Base-by-base conservation (phyloP, 2,797 vertebrate genomes). In the Trachops cirrhosus region DNA sequence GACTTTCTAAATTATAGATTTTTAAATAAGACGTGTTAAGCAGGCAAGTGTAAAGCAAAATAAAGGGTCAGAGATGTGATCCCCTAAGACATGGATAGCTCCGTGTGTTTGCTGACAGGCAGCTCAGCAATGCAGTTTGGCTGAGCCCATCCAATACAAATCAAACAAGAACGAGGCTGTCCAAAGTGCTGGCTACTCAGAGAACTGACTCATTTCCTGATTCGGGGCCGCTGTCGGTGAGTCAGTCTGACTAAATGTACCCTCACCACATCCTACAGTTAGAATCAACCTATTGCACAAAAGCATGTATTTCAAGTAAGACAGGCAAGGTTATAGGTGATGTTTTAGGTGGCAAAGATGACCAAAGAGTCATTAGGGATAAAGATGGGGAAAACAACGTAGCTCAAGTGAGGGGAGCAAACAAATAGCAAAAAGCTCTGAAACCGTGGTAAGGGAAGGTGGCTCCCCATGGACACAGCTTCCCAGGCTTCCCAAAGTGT, bases 161-260 rank as follows among this genome's bases (percentile, higher is more conserved):
- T 52, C 48, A 89, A 19, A 87, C 59, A 62, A 68, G 26, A 84
- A 78, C 0, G 16, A 74, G 78, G 57, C 62, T 90, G 78, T 79
- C 37, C 39, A n/a, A 79, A 74, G 0, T 41, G 57, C 57, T 77
- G 67, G 89, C 70, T 80, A 14, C 48, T 62, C 74, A 62, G 18
- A 67, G 50, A 48, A 54, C 88, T 75, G 80, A 86, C 39, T 95
- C 91, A 88, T 79, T 77, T 91, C 73, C 89, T 92, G 67, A 67
- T 64, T 67, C 2, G 1, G 22, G 50, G 89, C 73, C 24, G 34
- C 93, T 18, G 29, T 50, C n/a, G 2, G 73, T 64, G 79, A 84
- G 62, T 94, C 86, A 82, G 68, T 67, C 64, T 34, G 48, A 70
- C 41, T 39, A 57, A 64, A 77, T 0, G 62, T 12, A 46, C 39